These are phyloP conservation scores for Barnardius zonarius DNA, from an alignment of 2,113 vertebrate genomes.

Conservation along the genomic window DNA sequence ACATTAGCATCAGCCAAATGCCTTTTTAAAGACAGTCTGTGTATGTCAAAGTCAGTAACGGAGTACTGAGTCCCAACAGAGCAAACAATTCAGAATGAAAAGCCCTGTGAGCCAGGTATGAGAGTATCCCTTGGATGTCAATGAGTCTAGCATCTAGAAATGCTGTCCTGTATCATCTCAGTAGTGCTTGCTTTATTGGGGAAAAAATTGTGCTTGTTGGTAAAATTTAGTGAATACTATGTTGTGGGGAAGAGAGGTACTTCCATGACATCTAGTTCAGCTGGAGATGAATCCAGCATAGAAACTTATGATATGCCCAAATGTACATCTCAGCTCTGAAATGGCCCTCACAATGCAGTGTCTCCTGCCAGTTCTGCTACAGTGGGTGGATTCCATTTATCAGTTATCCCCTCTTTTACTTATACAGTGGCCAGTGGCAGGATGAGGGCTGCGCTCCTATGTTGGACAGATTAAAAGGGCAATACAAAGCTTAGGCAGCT, in stretches of 20 bases:
- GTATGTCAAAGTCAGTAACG: not conserved
- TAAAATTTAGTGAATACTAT: not conserved
- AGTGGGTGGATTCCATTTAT: not conserved
- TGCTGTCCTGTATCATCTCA: not conserved
- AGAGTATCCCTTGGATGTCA: not conserved
- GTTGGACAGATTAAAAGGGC: not conserved
- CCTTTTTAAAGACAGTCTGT: not conserved
- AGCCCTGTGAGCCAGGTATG: not conserved
- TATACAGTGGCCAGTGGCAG: not conserved
- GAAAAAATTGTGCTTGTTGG: not conserved
- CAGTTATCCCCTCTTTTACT: not conserved
- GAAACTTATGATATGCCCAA: not conserved
- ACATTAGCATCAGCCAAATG: not conserved
- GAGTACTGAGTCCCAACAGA: not conserved
- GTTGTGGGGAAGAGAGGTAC: not conserved
- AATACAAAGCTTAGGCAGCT: not conserved
- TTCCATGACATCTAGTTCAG: not conserved
- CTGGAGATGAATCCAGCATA: not conserved
- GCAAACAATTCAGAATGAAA: not conserved
- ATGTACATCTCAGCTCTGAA: not conserved
- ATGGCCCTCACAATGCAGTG: not conserved
- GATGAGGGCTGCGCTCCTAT: not conserved
- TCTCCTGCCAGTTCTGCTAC: not conserved
- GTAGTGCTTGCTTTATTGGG: fast-evolving
- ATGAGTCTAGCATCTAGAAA: not conserved